Conservation (phyloP, 2,113 vertebrate genomes). For the Sphaerodactylus townsendi region DNA sequence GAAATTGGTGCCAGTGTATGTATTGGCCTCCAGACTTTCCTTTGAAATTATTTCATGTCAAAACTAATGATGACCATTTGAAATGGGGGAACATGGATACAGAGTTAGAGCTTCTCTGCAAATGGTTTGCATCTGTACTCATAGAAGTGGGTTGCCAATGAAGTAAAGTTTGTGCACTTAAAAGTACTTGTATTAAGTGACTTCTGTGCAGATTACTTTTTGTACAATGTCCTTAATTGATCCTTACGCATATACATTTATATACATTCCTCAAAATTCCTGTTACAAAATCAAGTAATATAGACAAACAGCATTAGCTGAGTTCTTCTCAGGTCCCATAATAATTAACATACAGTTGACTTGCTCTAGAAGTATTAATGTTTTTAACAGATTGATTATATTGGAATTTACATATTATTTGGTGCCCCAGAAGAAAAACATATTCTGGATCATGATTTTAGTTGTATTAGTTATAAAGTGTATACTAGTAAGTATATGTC, state of each 20-base stretch:
- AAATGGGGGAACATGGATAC: background rate
- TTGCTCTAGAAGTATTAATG: background rate
- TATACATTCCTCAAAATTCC: background rate
- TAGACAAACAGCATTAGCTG: background rate
- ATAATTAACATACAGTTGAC: background rate
- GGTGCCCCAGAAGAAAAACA: fast-evolving
- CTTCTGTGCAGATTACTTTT: background rate
- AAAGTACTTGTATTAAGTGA: background rate
- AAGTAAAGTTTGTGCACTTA: background rate
- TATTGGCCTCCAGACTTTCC: background rate
- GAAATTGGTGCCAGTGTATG: background rate
- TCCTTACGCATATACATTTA: background rate
- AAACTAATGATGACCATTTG: background rate
- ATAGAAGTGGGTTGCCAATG: background rate
- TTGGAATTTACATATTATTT: background rate
- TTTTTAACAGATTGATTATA: background rate
- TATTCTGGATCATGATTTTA: background rate
- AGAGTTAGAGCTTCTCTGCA: too few relatives aligned
- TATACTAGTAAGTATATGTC: fast-evolving
- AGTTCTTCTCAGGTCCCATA: background rate
- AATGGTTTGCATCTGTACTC: too few relatives aligned
- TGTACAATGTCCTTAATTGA: background rate
- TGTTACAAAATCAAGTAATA: background rate
- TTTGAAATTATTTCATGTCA: background rate
- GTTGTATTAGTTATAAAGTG: background rate